Conservation (phyloP, 2,888 invertebrate species). For the Imbricaverruca yamaguchii region DNA sequence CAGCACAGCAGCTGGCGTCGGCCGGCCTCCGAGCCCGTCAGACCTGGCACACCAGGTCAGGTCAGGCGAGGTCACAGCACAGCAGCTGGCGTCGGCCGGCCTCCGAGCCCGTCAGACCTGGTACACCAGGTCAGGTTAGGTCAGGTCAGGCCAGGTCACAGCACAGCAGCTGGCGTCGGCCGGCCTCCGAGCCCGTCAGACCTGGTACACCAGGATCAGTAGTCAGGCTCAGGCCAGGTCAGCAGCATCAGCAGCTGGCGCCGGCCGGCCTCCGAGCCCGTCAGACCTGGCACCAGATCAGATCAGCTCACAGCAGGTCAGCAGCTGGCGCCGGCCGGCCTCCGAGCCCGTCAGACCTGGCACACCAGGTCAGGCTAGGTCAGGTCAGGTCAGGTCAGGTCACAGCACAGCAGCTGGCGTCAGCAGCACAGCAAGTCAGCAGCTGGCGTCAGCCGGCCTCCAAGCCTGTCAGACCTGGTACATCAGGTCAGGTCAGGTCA, state of each 20-base stretch:
- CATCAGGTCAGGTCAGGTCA: too few species aligned
- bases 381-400: neutral
- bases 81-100: neutral
- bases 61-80: too few species aligned
- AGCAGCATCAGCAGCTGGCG: neutral
- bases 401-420: neutral
- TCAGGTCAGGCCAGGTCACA: neutral
- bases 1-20: neutral
- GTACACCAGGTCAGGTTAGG: neutral
- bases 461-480: slow-evolving; percentile 1
- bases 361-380: neutral
- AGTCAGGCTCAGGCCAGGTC: neutral
- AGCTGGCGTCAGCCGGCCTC: neutral
- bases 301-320: neutral
- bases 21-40: too few species aligned
- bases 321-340: neutral
- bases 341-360: neutral
- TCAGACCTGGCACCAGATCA: neutral
- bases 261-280: neutral
- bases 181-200: slow-evolving; percentile 6
- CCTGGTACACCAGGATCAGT: neutral
- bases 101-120: neutral
- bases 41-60: too few species aligned
- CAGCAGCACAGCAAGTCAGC: neutral
- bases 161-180: neutral